A percentile compares a stretch with the other conserved stretches of the same genome.
Evolutionary conservation across 2,113 vertebrate genomes (phyloP).

Genomic region (Chloropsis cyanopogon): DNA sequence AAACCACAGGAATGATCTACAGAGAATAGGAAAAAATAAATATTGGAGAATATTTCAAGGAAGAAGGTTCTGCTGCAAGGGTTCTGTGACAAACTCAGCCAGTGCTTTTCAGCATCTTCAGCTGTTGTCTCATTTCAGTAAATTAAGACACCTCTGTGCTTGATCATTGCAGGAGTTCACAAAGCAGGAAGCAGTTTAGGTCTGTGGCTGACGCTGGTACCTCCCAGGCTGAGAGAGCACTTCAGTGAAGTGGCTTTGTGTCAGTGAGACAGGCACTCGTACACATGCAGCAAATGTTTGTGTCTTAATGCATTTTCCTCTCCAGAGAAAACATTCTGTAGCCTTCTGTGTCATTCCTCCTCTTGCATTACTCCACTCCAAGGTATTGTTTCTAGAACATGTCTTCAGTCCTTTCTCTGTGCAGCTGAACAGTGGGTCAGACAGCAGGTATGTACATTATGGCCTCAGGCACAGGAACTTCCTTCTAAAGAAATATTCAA

Average conservation of each 20-base stretch:
- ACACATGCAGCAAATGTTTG: constrained; percentile 8
- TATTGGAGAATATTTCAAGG: neutral
- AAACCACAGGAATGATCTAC: neutral
- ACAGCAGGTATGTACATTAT: neutral
- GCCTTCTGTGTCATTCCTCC: neutral
- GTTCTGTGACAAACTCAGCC: neutral
- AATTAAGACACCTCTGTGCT: neutral
- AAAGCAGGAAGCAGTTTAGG: constrained; percentile 6
- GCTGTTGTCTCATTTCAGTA: neutral
- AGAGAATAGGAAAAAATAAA: neutral
- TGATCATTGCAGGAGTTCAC: neutral
- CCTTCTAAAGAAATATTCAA: neutral
- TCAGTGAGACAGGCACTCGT: neutral
- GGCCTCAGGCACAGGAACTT: neutral
- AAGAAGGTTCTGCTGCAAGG: neutral
- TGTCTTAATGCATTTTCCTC: neutral
- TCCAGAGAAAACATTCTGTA: neutral
- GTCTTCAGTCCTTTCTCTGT: neutral
- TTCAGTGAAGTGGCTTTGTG: constrained; percentile 38
- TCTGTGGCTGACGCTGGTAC: neutral
- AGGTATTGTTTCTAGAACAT: neutral
- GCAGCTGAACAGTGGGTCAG: neutral
- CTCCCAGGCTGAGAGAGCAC: constrained; percentile 22
- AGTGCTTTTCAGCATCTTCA: neutral
- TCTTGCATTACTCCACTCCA: neutral